Evolutionary conservation across 2,113 vertebrate species (phyloP).

Genomic region (Setophaga petechia): DNA sequence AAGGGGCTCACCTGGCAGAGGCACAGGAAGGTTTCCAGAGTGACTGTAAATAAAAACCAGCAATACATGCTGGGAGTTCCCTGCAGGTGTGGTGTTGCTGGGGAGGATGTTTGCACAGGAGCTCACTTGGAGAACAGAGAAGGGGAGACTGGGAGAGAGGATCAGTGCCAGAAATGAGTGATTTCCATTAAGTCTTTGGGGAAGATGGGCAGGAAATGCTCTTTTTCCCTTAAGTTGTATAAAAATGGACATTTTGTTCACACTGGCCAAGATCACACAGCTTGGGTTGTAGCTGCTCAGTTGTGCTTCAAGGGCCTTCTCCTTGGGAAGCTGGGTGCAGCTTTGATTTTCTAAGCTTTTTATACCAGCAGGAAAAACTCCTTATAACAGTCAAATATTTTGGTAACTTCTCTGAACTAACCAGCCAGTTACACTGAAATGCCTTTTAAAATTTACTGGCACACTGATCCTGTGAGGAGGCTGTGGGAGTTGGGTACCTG

Average conservation of each 20-base stretch:
- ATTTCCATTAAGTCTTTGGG: neutral
- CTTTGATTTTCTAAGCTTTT: neutral
- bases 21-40: neutral
- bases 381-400: neutral
- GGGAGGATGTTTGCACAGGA: neutral
- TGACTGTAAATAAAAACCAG: neutral
- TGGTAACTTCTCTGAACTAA: neutral
- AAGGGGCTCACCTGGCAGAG: neutral
- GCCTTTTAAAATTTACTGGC: neutral
- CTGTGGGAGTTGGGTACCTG: neutral
- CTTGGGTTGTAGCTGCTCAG: neutral
- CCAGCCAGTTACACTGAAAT: neutral
- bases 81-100: neutral
- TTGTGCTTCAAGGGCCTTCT: neutral
- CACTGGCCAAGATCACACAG: neutral
- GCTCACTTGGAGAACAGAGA: neutral
- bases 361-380: neutral
- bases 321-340: neutral
- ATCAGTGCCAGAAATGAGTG: neutral
- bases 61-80: neutral
- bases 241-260: neutral
- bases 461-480: neutral
- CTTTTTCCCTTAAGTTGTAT: neutral
- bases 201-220: neutral
- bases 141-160: neutral